A percentile compares a stretch with the other conserved stretches of the same genome.
Evolutionary conservation across 2,888 invertebrate genomes (phyloP).

Genomic region (Tenodera sinensis): DNA sequence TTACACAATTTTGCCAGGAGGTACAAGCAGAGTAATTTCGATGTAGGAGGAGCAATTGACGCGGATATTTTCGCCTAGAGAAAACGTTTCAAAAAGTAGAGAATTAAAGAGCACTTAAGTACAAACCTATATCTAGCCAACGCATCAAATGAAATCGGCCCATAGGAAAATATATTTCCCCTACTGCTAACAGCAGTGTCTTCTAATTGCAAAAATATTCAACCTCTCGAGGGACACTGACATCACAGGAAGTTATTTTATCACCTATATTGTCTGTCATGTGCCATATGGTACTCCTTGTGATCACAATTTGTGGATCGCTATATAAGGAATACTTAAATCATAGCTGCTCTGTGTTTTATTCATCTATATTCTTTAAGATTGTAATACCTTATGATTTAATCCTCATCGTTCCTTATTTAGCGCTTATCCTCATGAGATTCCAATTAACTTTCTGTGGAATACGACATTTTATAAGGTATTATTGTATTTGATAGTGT

Average conservation of each 20-base stretch:
- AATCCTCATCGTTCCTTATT: too few species aligned
- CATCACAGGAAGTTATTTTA: background rate
- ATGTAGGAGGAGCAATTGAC: background rate
- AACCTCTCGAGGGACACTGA: background rate
- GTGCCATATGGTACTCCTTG: background rate
- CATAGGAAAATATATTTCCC: background rate
- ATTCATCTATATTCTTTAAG: too few species aligned
- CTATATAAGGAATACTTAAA: too few species aligned
- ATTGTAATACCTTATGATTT: too few species aligned
- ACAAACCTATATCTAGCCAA: background rate
- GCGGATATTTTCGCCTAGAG: background rate
- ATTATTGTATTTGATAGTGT: too few species aligned
- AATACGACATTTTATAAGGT: too few species aligned
- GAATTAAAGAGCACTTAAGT: background rate
- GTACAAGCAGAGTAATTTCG: background rate
- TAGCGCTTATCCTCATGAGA: too few species aligned
- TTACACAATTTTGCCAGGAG: background rate
- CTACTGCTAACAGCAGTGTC: too few species aligned
- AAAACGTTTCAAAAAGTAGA: background rate
- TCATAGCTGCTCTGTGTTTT: too few species aligned
- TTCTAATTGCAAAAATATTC: background rate
- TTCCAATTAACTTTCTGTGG: too few species aligned
- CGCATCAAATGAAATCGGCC: background rate
- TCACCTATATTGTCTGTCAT: background rate
- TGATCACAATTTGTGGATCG: too few species aligned